phyloP scores from a whole-genome alignment of 1,140 invertebrate species.

The Nymphalis io region DNA sequence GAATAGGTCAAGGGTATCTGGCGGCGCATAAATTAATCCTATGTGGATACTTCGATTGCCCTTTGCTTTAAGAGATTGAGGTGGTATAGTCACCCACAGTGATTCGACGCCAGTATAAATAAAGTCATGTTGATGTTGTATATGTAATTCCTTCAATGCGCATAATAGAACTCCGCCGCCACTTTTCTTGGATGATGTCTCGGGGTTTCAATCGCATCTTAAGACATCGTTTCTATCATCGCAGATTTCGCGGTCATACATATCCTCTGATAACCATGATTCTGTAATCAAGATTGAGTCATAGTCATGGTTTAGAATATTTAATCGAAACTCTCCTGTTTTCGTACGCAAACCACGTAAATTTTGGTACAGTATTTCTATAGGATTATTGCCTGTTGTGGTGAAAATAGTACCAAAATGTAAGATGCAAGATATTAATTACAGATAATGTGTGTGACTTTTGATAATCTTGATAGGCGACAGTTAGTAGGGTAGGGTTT shows the following conservation, averaged over 20 bases:
- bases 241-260: conserved; percentile 32
- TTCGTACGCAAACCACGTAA: conserved; percentile 41
- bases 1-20: too few relatives aligned
- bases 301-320: conserved; percentile 23
- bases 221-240: conserved; percentile 35
- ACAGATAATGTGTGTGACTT: too few relatives aligned
- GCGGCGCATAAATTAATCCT: too few relatives aligned
- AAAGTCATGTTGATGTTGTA: conserved; percentile 9
- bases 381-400: neutral
- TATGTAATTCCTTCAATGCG: conserved; percentile 8
- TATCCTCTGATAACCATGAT: conserved; percentile 37
- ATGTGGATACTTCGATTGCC: too few relatives aligned
- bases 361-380: conserved; percentile 39
- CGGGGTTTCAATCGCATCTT: conserved; percentile 31
- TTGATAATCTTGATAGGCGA: too few relatives aligned
- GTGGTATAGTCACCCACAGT: conserved; percentile 25
- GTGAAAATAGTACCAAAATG: neutral
- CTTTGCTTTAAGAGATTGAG: neutral
- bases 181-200: conserved; percentile 23
- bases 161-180: conserved; percentile 35
- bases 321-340: conserved; percentile 29
- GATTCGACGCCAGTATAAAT: conserved; percentile 23
- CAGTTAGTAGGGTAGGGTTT: too few relatives aligned
- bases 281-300: conserved; percentile 39
- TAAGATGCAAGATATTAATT: neutral